phyloP scores from a whole-genome alignment of 2,113 vertebrate genomes.

The Garra rufa region DNA sequence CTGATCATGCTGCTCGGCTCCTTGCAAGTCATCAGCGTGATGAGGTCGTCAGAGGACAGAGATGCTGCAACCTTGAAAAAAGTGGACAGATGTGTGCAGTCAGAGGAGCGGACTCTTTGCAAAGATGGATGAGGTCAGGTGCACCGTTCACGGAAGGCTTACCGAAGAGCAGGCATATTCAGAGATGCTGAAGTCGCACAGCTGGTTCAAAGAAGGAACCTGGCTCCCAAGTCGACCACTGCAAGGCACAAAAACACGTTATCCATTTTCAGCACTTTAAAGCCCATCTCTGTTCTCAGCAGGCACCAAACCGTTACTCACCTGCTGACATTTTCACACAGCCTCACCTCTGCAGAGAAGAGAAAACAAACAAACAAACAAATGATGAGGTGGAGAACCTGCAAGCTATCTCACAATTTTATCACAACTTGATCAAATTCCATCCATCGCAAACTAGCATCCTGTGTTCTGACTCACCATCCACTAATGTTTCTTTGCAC shows the following conservation, averaged over 20 bases:
- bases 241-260: no score
- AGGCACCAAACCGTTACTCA: no score
- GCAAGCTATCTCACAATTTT: neutral
- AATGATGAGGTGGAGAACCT: neutral
- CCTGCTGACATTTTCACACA: no score
- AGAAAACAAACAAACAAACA: no score
- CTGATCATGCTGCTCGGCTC: neutral
- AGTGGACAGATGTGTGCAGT: neutral
- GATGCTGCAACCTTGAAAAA: constrained; percentile 34
- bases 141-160: neutral
- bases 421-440: neutral
- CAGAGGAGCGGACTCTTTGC: neutral
- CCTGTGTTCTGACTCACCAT: constrained; percentile 56
- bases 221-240: no score
- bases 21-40: constrained; percentile 58
- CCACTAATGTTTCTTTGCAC: constrained; percentile 57
- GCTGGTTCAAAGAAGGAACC: no score
- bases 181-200: constrained; percentile 56
- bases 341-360: no score
- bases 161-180: constrained; percentile 62
- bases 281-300: no score
- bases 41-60: constrained; percentile 35
- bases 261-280: no score
- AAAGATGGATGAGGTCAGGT: neutral
- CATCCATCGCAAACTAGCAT: no score